These are phyloP conservation scores for Lingula anatina DNA, from an alignment of 2,888 invertebrate species.

Conservation along the genomic window DNA sequence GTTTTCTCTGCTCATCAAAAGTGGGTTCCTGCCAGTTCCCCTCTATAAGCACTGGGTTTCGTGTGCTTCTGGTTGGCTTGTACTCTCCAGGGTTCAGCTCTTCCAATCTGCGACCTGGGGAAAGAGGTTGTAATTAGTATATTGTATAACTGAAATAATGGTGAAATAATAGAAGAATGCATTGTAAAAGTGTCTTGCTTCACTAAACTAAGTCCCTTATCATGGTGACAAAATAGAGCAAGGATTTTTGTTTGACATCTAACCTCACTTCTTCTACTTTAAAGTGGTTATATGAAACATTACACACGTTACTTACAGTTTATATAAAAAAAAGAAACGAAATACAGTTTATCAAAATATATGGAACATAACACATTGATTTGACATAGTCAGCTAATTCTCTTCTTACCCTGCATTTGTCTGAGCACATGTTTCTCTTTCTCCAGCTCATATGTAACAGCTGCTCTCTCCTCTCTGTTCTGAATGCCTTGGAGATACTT, in stretches of 20 bases:
- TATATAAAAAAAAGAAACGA: no score
- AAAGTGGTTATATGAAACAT: no score
- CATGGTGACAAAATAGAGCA: no score
- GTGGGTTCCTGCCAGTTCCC: slow-evolving; percentile 49
- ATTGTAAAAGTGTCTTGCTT: no score
- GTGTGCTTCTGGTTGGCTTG: slow-evolving; percentile 35
- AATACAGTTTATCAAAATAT: no score
- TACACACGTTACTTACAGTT: no score
- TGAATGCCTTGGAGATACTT: slow-evolving; percentile 35
- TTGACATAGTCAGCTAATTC: neutral
- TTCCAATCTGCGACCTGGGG: slow-evolving; percentile 40
- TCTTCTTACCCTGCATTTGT: slow-evolving; percentile 40
- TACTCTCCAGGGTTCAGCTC: slow-evolving; percentile 42
- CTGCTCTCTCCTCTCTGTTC: slow-evolving; percentile 40
- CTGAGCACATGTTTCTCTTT: slow-evolving; percentile 49
- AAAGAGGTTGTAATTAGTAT: neutral
- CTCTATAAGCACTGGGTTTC: slow-evolving; percentile 45
- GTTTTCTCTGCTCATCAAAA: slow-evolving; percentile 42
- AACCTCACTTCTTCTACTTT: no score
- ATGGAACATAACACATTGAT: no score
- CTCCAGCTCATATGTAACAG: slow-evolving; percentile 47
- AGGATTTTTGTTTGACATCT: no score
- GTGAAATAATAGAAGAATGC: neutral
- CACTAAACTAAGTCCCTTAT: no score
- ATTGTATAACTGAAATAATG: neutral